Base-by-base conservation (phyloP, 1,140 invertebrate genomes). In the Caenorhabditis tropicalis region DNA sequence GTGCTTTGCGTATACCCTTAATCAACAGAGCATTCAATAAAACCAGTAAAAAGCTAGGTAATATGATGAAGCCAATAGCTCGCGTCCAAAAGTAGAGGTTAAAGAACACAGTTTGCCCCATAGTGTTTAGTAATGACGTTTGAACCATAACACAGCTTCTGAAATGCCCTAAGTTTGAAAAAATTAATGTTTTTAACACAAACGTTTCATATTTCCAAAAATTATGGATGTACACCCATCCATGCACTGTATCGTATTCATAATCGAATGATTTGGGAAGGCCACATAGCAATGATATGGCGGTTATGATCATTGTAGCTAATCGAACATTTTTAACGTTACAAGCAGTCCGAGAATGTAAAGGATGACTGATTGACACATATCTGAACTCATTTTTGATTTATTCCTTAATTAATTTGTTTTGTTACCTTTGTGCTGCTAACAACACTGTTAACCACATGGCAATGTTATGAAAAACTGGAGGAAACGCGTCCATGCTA, bases 21-120 rank as follows among this genome's bases (percentile, higher is more conserved):
- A 96, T 96, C 0, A 98, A 93, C 10, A 97, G 92, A 0, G 95
- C 94, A 91, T 98, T 98, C 21, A 98, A 93, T 1, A 96, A 94
- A 1, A 97, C 95, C 10, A 98, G 93, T 3, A 95, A 94, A 3
- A 95, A 94, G 92, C 96, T 97, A 0, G 96, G 96, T 24, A 96
- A 92, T 83, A 96, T 92, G 90, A 98, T 95, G 19, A 98, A 96
- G 92, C 96, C 97, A 16, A 97, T 92, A 7, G 97, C 95, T 4
- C 96, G 93, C 91, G 96, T 97, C 88, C 94, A 93, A 91, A 93
- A 92, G 56, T 91, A 91, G 24, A 87, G 51, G 81, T 90, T 90
- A 82, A 89, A 90, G 79, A 89, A 90, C 12, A 89, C 83, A 46
- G 87, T 91, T 51, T 86, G 85, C 15, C 90, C 90, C n/a, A 91